Base-by-base conservation (phyloP, 1,140 invertebrate genomes). In the Laodelphax striatellus region DNA sequence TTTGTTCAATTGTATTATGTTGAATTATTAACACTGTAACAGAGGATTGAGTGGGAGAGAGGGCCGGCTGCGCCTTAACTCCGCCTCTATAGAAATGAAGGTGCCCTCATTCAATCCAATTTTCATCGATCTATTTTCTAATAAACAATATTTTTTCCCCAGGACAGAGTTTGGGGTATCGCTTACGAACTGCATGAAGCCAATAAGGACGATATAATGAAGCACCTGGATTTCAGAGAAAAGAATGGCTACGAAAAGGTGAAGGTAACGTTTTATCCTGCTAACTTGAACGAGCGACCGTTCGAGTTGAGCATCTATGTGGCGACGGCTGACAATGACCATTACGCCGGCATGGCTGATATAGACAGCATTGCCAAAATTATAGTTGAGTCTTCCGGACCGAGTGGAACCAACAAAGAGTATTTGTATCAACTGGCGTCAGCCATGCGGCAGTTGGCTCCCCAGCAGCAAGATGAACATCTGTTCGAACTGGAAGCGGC, bases 161-260 rank as follows among this genome's bases (percentile, higher is more conserved):
- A 82, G 80, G 81, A 79, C 44, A 68, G 74, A 68, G 93, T 97
- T 0, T 97, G 90, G 84, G 94, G 94, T 42, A 77, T 95, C 14
- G 93, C 92, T 0, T 97, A 95, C 73, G 83, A 89, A 74, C 93
- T 97, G 68, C 77, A 79, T 2, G 67, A 76, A 0, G 71, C 81
- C 34, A 80, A 94, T 62, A 79, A 82, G 64, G 78, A 84, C 10
- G 68, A 76, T 63, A 92, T 96, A 0, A 77, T 85, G 5, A 76
- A 83, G 44, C 88, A 96, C 71, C 76, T 97, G 58, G 92, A 97
- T 70, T 86, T 83, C 67, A 76, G 94, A 69, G 94, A 97, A 76
- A 93, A 92, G 69, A 89, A 86, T 72, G 90, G 91, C n/a, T 94
- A 94, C 69, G 76, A 81, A 50, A 81, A 86, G 59, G 79, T 79